Conservation (phyloP, 2,888 invertebrate genomes). For the Melolontha melolontha region DNA sequence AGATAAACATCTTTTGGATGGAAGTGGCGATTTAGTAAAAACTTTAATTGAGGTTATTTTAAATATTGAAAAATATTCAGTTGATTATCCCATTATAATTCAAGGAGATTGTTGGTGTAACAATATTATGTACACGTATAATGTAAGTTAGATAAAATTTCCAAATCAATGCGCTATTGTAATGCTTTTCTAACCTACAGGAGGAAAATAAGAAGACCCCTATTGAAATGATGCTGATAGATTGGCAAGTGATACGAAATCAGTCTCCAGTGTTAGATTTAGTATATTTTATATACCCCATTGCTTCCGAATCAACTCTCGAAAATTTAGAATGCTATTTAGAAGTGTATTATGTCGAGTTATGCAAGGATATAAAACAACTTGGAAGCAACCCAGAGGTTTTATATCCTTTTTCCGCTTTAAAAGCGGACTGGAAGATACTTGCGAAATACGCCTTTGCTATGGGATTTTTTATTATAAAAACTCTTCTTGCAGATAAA, state of each 20-base stretch:
- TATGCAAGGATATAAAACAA: constrained; percentile 49
- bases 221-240: constrained; percentile 19
- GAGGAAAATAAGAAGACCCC: background rate
- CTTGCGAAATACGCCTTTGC: constrained; percentile 16
- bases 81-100: constrained; percentile 25
- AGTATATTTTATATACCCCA: constrained; percentile 55
- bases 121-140: constrained; percentile 43
- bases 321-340: constrained; percentile 52
- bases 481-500: no score
- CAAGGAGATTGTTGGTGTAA: constrained; percentile 46
- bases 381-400: constrained; percentile 52
- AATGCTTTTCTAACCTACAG: background rate
- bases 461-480: no score
- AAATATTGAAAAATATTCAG: background rate
- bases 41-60: background rate
- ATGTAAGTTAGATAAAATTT: constrained; percentile 10
- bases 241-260: constrained; percentile 39
- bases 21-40: no score
- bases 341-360: constrained; percentile 52
- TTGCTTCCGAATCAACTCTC: constrained; percentile 49
- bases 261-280: constrained; percentile 55
- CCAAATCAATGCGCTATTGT: no score
- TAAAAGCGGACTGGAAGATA: constrained; percentile 50
- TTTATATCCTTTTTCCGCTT: constrained; percentile 50
- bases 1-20: background rate